phyloP scores from a whole-genome alignment of 2,113 vertebrate species.

The Mobula hypostoma region DNA sequence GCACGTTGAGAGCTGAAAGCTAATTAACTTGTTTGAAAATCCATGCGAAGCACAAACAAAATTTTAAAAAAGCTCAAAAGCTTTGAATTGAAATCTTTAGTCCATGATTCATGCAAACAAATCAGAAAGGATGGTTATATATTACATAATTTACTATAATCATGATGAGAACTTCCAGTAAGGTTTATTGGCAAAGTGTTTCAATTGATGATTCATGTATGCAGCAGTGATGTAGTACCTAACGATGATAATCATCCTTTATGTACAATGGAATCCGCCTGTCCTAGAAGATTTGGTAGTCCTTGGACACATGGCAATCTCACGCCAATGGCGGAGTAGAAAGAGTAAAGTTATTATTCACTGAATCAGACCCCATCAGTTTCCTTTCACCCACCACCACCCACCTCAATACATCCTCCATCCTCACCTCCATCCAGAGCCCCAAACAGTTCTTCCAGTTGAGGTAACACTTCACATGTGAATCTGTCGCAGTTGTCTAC shows the following conservation, averaged over 20 bases:
- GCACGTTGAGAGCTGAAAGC: not conserved
- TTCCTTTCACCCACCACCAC: not conserved
- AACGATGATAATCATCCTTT: not conserved
- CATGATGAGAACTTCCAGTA: not conserved
- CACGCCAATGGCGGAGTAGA: not conserved
- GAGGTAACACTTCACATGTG: too few species aligned
- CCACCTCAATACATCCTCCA: too few species aligned
- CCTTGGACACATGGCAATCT: not conserved
- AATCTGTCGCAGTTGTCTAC: too few species aligned
- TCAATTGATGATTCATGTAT: not conserved
- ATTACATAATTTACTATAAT: not conserved
- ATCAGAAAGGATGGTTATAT: not conserved
- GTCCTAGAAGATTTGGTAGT: not conserved
- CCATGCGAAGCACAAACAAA: not conserved
- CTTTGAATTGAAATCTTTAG: not conserved
- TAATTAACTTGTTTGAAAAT: not conserved
- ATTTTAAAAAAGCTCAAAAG: not conserved
- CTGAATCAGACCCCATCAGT: not conserved
- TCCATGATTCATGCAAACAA: not conserved
- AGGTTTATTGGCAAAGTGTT: not conserved
- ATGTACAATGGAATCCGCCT: too few species aligned
- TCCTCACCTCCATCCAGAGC: too few species aligned
- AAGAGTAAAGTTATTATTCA: not conserved
- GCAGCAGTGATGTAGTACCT: not conserved
- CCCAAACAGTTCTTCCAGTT: too few species aligned